phyloP scores from a whole-genome alignment of 2,113 vertebrate species.

The Chlamydotis undulata region DNA sequence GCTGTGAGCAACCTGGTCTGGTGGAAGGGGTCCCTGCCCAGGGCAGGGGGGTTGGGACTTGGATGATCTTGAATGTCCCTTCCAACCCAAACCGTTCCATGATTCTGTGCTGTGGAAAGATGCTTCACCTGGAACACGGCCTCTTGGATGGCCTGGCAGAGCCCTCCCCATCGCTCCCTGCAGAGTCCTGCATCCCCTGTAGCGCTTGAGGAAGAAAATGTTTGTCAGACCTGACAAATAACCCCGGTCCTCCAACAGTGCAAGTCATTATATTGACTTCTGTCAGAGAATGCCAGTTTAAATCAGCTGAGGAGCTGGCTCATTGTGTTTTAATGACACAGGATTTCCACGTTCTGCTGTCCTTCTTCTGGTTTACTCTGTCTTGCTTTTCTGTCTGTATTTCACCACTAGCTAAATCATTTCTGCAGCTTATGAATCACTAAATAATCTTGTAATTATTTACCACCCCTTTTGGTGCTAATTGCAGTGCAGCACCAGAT shows the following conservation, averaged over 20 bases:
- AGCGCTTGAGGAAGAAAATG: neutral
- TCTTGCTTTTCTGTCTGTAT: neutral
- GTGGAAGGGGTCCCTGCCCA: no score
- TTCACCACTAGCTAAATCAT: neutral
- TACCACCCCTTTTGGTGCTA: neutral
- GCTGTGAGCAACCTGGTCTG: no score
- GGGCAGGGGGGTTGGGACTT: no score
- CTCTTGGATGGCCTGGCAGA: rapidly evolving
- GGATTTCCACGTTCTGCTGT: neutral
- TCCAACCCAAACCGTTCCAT: no score
- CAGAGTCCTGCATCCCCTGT: neutral
- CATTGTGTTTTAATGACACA: neutral
- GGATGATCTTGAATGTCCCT: no score
- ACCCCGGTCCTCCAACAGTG: neutral
- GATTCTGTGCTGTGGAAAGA: neutral
- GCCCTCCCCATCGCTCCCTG: neutral
- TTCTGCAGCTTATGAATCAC: neutral
- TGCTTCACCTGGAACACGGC: neutral
- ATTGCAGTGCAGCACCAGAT: neutral
- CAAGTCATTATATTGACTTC: neutral
- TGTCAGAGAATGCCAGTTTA: neutral
- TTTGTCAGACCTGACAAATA: neutral
- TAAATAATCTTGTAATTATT: neutral
- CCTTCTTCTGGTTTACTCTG: neutral
- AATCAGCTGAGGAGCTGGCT: neutral